phyloP scores from a whole-genome alignment of 2,888 invertebrate genomes.

The Ormyrus thymus region DNA sequence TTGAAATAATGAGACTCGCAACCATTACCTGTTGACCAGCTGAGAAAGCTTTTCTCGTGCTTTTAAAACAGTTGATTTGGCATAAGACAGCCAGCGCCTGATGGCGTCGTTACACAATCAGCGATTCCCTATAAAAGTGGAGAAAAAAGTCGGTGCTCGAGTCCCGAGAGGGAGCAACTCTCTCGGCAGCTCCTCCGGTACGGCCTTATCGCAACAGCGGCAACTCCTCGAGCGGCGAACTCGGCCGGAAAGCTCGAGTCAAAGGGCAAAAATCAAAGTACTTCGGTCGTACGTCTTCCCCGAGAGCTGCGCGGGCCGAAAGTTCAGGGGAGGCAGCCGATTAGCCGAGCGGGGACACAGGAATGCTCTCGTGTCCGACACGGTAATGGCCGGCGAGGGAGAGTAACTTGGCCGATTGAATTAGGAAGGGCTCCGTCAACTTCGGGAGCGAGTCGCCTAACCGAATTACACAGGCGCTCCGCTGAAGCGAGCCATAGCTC shows the following conservation, averaged over 20 bases:
- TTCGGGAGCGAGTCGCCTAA: constrained; percentile 36
- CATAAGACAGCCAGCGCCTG: too few relatives aligned
- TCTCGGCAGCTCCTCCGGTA: too few relatives aligned
- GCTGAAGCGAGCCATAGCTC: not conserved
- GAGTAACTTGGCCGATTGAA: constrained; percentile 65
- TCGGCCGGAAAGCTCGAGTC: not conserved
- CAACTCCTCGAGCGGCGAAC: not conserved
- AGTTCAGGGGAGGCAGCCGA: constrained; percentile 21
- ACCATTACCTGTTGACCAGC: too few relatives aligned
- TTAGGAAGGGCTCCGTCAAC: constrained; percentile 64
- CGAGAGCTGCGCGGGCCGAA: not conserved
- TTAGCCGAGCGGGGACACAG: constrained; percentile 8
- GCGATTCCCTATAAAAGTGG: too few relatives aligned
- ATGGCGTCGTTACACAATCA: too few relatives aligned
- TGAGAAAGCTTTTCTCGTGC: too few relatives aligned
- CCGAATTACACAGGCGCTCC: constrained; percentile 8
- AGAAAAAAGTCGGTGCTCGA: too few relatives aligned
- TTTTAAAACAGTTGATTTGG: too few relatives aligned
- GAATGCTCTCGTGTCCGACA: constrained; percentile 29
- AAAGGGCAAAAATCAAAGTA: constrained; percentile 16
- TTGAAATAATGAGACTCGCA: too few relatives aligned
- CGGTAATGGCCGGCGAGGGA: constrained; percentile 49
- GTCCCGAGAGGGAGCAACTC: too few relatives aligned
- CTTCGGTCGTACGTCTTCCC: not conserved
- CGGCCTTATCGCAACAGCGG: too few relatives aligned